These are phyloP conservation scores for Drosophila nigritarsus DNA, from an alignment of 2,888 invertebrate genomes.

Conservation along the genomic window DNA sequence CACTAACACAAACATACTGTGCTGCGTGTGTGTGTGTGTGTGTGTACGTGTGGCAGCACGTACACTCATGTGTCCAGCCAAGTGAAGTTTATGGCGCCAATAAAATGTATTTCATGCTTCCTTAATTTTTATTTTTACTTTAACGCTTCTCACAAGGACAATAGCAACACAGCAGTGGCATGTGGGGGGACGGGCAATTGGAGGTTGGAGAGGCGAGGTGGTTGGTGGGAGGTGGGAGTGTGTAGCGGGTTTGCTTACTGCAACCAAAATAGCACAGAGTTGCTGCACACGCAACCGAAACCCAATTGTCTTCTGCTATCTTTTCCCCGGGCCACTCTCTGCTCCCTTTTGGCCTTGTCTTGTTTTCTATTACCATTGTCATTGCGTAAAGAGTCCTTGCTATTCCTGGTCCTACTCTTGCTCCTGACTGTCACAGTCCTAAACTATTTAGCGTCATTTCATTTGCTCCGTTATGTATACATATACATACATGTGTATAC, in stretches of 20 bases:
- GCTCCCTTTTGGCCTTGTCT: slow-evolving; percentile 2
- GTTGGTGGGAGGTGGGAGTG: background rate
- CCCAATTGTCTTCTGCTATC: slow-evolving; percentile 54
- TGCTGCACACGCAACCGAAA: slow-evolving; percentile 52
- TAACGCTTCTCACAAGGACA: slow-evolving; percentile 72
- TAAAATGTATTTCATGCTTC: slow-evolving; percentile 85
- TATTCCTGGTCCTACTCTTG: background rate
- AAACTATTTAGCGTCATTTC: slow-evolving; percentile 75
- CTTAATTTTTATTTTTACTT: slow-evolving; percentile 85
- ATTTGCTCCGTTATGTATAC: slow-evolving; percentile 49
- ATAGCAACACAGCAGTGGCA: slow-evolving; percentile 18
- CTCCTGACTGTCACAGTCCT: slow-evolving; percentile 46
- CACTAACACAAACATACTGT: slow-evolving; percentile 16
- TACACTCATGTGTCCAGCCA: slow-evolving; percentile 84
- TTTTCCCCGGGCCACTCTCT: slow-evolving; percentile 24
- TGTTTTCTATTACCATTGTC: slow-evolving; percentile 46
- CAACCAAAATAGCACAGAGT: slow-evolving; percentile 29
- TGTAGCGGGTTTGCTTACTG: slow-evolving; percentile 19
- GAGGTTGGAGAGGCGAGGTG: background rate
- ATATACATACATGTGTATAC: background rate
- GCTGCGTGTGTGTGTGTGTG: slow-evolving; percentile 18
- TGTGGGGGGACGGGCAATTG: background rate
- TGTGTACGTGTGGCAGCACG: slow-evolving; percentile 67
- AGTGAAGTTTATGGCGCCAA: slow-evolving; percentile 84
- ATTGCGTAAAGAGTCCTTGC: slow-evolving; percentile 39